Conservation (phyloP, 2,888 invertebrate species). For the Psylliodes chrysocephalus region DNA sequence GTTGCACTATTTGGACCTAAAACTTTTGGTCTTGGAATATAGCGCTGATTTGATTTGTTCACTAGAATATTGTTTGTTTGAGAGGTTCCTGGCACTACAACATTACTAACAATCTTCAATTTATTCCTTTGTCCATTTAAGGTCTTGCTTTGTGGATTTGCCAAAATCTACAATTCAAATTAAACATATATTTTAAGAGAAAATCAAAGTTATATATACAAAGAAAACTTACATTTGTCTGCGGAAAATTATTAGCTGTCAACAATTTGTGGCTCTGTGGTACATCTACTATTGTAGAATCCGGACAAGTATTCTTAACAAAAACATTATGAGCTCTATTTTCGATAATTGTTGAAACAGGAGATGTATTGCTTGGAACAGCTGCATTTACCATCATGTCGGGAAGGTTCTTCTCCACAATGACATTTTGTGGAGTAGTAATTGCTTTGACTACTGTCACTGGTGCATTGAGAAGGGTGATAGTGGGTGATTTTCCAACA, state of each 20-base stretch:
- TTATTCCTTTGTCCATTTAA: constrained; percentile 61
- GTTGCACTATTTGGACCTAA: constrained; percentile 56
- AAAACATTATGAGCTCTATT: constrained; percentile 62
- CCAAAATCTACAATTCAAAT: constrained; percentile 43
- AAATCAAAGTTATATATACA: not conserved
- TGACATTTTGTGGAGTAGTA: constrained; percentile 26
- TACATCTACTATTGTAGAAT: constrained; percentile 50
- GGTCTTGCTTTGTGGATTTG: constrained; percentile 47
- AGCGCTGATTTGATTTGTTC: constrained; percentile 55
- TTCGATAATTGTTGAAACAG: constrained; percentile 51
- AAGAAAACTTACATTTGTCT: constrained; percentile 58
- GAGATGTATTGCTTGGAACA: constrained; percentile 28
- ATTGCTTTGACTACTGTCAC: constrained; percentile 60
- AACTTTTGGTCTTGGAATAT: constrained; percentile 56
- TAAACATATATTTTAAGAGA: not conserved
- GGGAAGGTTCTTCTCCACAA: constrained; percentile 26
- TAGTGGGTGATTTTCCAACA: constrained; percentile 57
- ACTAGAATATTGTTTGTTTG: constrained; percentile 55
- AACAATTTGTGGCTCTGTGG: constrained; percentile 60
- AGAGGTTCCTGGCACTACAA: constrained; percentile 55
- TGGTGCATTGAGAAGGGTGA: constrained; percentile 61
- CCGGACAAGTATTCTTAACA: constrained; percentile 59
- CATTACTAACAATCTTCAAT: constrained; percentile 61
- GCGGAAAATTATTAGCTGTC: constrained; percentile 59
- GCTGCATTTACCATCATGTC: constrained; percentile 34